Percentiles rank a stretch among this genome's conserved stretches.
These are phyloP conservation scores for Phasianus colchicus DNA, from an alignment of 2,113 vertebrate genomes.

Conservation along the genomic window DNA sequence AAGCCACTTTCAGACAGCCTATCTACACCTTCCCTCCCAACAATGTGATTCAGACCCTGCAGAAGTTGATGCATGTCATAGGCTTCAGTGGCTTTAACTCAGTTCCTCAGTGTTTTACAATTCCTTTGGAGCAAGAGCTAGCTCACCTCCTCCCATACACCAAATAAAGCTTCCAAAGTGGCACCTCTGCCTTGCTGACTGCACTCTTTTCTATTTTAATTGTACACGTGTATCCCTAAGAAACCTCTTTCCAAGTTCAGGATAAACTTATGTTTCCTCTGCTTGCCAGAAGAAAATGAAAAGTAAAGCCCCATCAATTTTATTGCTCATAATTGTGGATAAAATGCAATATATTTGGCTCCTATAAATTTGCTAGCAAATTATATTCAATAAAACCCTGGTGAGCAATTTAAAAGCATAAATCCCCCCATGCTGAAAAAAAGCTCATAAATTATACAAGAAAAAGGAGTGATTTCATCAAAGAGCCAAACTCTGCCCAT, in stretches of 20 bases:
- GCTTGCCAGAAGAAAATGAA: slow-evolving; percentile 79
- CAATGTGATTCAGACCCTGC: neutral
- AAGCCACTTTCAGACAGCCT: neutral
- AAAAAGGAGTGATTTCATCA: slow-evolving; percentile 81
- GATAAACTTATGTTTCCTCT: slow-evolving; percentile 59
- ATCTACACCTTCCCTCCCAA: slow-evolving; percentile 12
- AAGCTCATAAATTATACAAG: slow-evolving; percentile 78
- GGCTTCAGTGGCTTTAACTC: slow-evolving; percentile 30
- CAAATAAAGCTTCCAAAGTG: slow-evolving; percentile 49
- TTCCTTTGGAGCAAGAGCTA: neutral
- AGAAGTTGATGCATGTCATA: neutral
- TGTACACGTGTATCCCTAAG: slow-evolving; percentile 49
- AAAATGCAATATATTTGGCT: slow-evolving; percentile 77
- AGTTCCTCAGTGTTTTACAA: slow-evolving; percentile 26
- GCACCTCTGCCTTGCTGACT: slow-evolving; percentile 59
- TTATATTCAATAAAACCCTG: slow-evolving; percentile 78
- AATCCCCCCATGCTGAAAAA: slow-evolving; percentile 75
- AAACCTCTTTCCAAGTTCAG: slow-evolving; percentile 53
- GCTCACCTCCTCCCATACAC: neutral
- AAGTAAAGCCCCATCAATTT: slow-evolving; percentile 77
- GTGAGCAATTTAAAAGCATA: slow-evolving; percentile 75
- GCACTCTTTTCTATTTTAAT: slow-evolving; percentile 51
- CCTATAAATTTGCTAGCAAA: slow-evolving; percentile 81
- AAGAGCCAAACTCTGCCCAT: slow-evolving; percentile 76
- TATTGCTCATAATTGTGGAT: slow-evolving; percentile 79